A percentile compares a stretch with the other conserved stretches of the same genome.
These are phyloP conservation scores for Bombycilla garrulus DNA, from an alignment of 2,113 vertebrate genomes.

Conservation along the genomic window DNA sequence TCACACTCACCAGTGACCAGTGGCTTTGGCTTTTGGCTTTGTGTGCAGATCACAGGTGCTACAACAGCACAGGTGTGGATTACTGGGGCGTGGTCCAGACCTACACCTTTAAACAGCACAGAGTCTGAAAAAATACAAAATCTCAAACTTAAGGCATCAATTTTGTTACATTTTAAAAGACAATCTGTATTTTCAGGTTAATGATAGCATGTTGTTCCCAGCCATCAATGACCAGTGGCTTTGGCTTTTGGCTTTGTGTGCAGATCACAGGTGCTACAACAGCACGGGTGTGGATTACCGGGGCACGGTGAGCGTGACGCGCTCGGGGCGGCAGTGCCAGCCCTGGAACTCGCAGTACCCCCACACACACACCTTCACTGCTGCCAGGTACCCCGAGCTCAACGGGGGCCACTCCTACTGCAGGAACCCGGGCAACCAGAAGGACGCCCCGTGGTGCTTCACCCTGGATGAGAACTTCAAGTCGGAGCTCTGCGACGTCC, in stretches of 20 bases:
- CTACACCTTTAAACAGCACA: too few relatives aligned
- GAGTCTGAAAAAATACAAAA: too few relatives aligned
- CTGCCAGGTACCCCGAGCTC: conserved; percentile 88
- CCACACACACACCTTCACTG: conserved; percentile 90
- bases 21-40: too few relatives aligned
- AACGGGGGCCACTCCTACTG: conserved; percentile 98
- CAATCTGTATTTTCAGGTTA: too few relatives aligned
- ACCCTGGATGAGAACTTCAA: conserved; percentile 93
- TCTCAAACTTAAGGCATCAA: too few relatives aligned
- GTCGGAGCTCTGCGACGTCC: conserved; percentile 92
- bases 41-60: too few relatives aligned
- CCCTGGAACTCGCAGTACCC: conserved; percentile 99
- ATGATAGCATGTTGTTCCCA: too few relatives aligned
- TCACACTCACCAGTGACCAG: too few relatives aligned
- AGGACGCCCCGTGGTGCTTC: conserved; percentile 97
- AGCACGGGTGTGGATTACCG: conserved; percentile 90
- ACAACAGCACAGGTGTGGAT: too few relatives aligned
- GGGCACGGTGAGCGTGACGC: conserved; percentile 90
- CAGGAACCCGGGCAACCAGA: conserved; percentile 93
- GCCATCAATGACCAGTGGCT: too few relatives aligned
- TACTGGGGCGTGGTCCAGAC: too few relatives aligned
- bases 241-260: neutral
- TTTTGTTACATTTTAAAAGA: too few relatives aligned
- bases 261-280: conserved; percentile 98
- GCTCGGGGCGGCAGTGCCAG: conserved; percentile 94